Base-by-base conservation (phyloP, 2,888 invertebrate species). In the Colostygia pectinataria region DNA sequence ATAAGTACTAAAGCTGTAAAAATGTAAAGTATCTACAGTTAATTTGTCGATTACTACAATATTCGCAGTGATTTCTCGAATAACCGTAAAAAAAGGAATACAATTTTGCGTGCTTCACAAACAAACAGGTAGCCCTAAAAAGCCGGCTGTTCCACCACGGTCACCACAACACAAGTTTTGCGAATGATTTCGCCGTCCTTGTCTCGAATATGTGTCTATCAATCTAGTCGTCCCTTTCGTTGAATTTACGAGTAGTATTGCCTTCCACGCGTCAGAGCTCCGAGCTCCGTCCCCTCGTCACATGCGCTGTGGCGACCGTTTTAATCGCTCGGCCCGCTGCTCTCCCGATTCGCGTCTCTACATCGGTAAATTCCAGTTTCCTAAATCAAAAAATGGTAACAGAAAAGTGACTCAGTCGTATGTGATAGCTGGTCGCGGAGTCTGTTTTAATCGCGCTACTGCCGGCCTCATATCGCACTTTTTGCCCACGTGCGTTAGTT, bases 371-470 rank as follows among this genome's bases (percentile, higher is more conserved):
- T 76, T 80, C 74, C 74, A 82, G 75, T 80, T 78, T 75, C 63
- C 71, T 72, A 68, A 72, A 71, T 71, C 71, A 71, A 82, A 61
- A 84, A 83, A 83, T 86, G 84, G 62, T 79, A 72, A 76, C 80
- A 72, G 72, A 82, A 42, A 78, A 81, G 77, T 84, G 75, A 81
- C 61, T 82, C 80, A 85, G 83, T 83, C 73, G 76, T 77, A 71
- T 78, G 69, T 71, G 70, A 77, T 76, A 77, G 67, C 69, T 63
- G 68, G 72, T 57, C 61, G 71, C 57, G 68, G 57, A 55, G 59
- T 58, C 76, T 69, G 57, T 67, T 47, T 53, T 60, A 49, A 54
- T 27, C 48, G 34, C 49, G 57, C 54, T 41, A 18, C 14, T 37
- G 57, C 61, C 62, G 64, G 66, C 59, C 55, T 54, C 54, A 32